Evolutionary conservation across 2,888 invertebrate genomes (phyloP), one percentile per base, ranked within the genome.

Genomic region (Tryphoninae sp.): DNA sequence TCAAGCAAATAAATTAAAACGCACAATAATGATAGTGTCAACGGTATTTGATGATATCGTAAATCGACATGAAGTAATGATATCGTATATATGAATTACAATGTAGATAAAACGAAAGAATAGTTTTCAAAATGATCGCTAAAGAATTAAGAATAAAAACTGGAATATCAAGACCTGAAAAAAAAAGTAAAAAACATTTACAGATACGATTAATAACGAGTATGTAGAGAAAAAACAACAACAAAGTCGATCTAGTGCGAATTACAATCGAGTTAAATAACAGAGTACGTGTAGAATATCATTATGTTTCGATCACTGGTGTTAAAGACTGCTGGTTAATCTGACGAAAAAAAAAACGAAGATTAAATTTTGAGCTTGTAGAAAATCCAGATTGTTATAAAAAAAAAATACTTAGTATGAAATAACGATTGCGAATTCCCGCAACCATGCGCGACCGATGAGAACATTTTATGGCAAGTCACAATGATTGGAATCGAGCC

Each of bases 1-100:
- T 86, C 88, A 88, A 90, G 89, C 89, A 90, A 89, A 89, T 89
- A 89, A 90, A 90, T 89, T 87, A 87, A 89, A 89, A 87, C 89
- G 89, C 86, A 89, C 86, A 88, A 88, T 85, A 86, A 88, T 86
- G 87, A 84, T 77, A 80, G 83, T 84, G 83, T 86, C 80, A 82
- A 59, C 26, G 76, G 42, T 77, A 55, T 68, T 61, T 59, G 55
- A 74, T 64, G 78, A 80, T 72, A 80, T 59, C 71, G 55, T 68
- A 77, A 77, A 77, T 73, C 78, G 40, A 71, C 68, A 82, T 83
- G 83, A 67, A 76, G 61, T 76, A 74, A 77, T 79, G 80, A n/a
- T 86, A 85, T 87, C 89, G 92, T 93, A 93, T 59, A 78, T 78
- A 79, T 8, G 22, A 23, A 74, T 61, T 40, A n/a, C 16, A 23